Evolutionary conservation across 2,113 vertebrate species (phyloP).

Genomic region (Proteles cristata): DNA sequence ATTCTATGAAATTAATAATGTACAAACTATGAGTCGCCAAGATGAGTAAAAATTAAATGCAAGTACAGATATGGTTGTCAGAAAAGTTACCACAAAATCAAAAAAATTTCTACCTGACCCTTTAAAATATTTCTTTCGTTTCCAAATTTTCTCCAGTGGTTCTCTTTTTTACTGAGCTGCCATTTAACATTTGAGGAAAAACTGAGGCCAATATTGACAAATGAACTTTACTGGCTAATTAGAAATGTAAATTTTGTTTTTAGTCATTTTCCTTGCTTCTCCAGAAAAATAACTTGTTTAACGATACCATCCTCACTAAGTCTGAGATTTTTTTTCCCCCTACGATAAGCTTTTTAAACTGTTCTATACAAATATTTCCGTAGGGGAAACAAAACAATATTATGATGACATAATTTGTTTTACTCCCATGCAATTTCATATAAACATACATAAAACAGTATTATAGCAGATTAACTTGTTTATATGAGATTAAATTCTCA

Average conservation of each 20-base stretch:
- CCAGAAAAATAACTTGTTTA: constrained; percentile 56
- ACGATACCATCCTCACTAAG: constrained; percentile 4
- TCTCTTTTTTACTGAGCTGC: neutral
- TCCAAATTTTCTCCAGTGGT: neutral
- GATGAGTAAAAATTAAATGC: neutral
- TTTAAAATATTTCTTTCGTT: neutral
- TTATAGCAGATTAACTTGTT: constrained; percentile 66
- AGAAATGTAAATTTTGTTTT: constrained; percentile 39
- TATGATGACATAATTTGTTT: constrained; percentile 74
- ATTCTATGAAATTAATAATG: neutral
- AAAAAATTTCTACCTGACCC: neutral
- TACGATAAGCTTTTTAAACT: constrained; percentile 57
- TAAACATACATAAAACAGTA: constrained; percentile 64
- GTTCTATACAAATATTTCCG: constrained; percentile 61
- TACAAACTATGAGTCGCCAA: neutral
- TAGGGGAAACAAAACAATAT: constrained; percentile 55
- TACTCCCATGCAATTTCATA: constrained; percentile 34
- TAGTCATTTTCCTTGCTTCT: constrained; percentile 44
- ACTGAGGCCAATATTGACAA: neutral
- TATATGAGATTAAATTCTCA: constrained; percentile 71
- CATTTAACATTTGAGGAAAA: neutral
- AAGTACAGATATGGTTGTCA: neutral
- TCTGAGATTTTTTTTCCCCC: neutral
- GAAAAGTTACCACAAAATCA: neutral
- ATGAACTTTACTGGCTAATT: constrained; percentile 22